These are phyloP conservation scores for Drosophila yooni DNA, from an alignment of 2,888 invertebrate genomes.

Conservation along the genomic window DNA sequence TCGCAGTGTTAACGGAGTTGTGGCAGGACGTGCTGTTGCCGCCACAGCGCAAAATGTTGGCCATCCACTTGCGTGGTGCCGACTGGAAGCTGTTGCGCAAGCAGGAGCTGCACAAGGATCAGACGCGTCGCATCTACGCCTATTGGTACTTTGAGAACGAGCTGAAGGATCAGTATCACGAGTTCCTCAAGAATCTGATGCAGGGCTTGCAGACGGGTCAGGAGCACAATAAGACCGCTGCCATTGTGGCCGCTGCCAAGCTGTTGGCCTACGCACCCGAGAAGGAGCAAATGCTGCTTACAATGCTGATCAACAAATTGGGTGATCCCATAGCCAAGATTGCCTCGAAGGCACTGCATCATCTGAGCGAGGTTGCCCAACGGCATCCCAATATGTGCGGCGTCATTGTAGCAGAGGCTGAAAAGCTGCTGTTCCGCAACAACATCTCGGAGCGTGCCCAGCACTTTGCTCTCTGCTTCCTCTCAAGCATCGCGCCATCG, in stretches of 20 bases:
- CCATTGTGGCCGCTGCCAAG: conserved; percentile 81
- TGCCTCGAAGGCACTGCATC: conserved; percentile 94
- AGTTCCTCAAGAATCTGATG: conserved; percentile 84
- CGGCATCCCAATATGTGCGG: conserved; percentile 97
- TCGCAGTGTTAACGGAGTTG: conserved; percentile 81
- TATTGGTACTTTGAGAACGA: conserved; percentile 96
- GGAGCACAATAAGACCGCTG: conserved; percentile 82
- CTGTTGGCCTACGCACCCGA: conserved; percentile 83
- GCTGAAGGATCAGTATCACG: conserved; percentile 90
- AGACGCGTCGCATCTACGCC: conserved; percentile 88
- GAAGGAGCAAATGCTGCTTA: conserved; percentile 87
- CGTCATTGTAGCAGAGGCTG: conserved; percentile 94
- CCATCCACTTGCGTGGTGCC: conserved; percentile 82
- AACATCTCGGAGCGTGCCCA: conserved; percentile 95
- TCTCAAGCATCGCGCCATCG: conserved; percentile 92
- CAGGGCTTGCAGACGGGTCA: conserved; percentile 83
- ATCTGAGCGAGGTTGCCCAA: conserved; percentile 92
- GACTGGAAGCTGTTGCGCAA: conserved; percentile 84
- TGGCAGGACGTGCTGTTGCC: conserved; percentile 84
- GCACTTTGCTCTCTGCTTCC: conserved; percentile 96
- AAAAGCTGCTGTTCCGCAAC: conserved; percentile 94
- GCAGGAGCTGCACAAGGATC: conserved; percentile 86
- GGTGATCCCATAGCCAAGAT: conserved; percentile 94
- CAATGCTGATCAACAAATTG: conserved; percentile 95
- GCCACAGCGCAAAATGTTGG: conserved; percentile 81